A percentile compares a stretch with the other conserved stretches of the same genome.
These are phyloP conservation scores for Gastracanthus pulcherrimus DNA, from an alignment of 2,888 invertebrate species.

Conservation along the genomic window DNA sequence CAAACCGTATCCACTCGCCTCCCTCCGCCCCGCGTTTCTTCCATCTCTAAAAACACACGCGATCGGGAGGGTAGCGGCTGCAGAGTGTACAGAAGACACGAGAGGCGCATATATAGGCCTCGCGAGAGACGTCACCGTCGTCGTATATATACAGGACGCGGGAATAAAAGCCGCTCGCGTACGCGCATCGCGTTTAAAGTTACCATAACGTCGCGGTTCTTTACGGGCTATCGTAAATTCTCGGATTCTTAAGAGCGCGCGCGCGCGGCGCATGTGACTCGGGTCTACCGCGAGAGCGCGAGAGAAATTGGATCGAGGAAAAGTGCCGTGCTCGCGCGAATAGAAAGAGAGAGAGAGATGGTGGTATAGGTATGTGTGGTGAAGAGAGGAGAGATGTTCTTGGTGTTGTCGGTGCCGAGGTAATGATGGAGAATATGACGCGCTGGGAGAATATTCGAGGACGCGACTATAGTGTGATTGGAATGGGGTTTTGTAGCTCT, in stretches of 20 bases:
- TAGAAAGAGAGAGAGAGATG: background rate
- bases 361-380: no score
- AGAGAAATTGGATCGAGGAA: conserved; percentile 54
- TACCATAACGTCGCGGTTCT: conserved; percentile 56
- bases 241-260: conserved; percentile 54
- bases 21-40: background rate
- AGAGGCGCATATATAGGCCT: background rate
- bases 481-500: no score
- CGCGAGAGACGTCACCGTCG: background rate
- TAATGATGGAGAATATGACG: background rate
- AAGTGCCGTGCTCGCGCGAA: conserved; percentile 26
- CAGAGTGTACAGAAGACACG: no score
- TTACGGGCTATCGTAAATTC: conserved; percentile 57
- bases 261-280: no score
- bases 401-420: background rate
- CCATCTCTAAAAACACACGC: conserved; percentile 17
- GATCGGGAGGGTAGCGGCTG: conserved; percentile 9
- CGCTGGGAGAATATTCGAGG: no score
- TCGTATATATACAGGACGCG: background rate
- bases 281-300: conserved; percentile 23
- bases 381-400: no score
- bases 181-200: conserved; percentile 52
- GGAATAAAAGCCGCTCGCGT: conserved; percentile 52
- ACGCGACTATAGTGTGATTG: no score
- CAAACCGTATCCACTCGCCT: background rate